These are phyloP conservation scores for Elymnias hypermnestra DNA, from an alignment of 1,140 invertebrate genomes.

Conservation along the genomic window DNA sequence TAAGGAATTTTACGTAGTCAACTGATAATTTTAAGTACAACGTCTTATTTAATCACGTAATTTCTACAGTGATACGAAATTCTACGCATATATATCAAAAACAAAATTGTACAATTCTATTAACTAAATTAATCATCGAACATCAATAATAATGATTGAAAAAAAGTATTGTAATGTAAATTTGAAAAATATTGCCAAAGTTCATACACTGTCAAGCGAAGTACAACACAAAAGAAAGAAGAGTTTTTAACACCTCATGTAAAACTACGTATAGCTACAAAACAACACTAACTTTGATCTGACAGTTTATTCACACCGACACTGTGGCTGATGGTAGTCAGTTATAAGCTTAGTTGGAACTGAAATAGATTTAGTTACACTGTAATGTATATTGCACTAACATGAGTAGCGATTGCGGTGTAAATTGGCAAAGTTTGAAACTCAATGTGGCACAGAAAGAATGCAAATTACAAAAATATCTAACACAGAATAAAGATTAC, in stretches of 20 bases:
- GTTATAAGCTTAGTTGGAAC: slow-evolving; percentile 5
- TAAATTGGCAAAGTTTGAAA: slow-evolving; percentile 51
- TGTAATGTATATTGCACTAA: slow-evolving; percentile 18
- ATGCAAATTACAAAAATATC: slow-evolving; percentile 12
- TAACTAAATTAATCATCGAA: too few species aligned
- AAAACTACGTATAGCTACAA: slow-evolving; percentile 23
- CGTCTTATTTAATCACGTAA: too few species aligned
- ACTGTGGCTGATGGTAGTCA: slow-evolving; percentile 25
- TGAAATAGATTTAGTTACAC: slow-evolving; percentile 1
- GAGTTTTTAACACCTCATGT: slow-evolving; percentile 28
- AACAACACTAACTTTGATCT: slow-evolving; percentile 20
- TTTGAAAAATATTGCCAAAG: slow-evolving; percentile 10
- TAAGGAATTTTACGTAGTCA: too few species aligned
- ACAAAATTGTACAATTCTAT: too few species aligned
- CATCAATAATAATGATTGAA: too few species aligned
- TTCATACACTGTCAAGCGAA: slow-evolving; percentile 17
- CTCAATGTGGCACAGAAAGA: slow-evolving; percentile 26
- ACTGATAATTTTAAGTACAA: too few species aligned
- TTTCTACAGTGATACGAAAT: too few species aligned
- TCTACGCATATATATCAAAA: too few species aligned
- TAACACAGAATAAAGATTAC: slow-evolving; percentile 32
- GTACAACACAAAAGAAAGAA: slow-evolving; percentile 27
- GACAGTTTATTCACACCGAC: slow-evolving; percentile 24
- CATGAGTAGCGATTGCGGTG: slow-evolving; percentile 37
- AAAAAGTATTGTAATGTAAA: too few species aligned